phyloP scores from a whole-genome alignment of 2,113 vertebrate species.

The Urocitellus parryii region DNA sequence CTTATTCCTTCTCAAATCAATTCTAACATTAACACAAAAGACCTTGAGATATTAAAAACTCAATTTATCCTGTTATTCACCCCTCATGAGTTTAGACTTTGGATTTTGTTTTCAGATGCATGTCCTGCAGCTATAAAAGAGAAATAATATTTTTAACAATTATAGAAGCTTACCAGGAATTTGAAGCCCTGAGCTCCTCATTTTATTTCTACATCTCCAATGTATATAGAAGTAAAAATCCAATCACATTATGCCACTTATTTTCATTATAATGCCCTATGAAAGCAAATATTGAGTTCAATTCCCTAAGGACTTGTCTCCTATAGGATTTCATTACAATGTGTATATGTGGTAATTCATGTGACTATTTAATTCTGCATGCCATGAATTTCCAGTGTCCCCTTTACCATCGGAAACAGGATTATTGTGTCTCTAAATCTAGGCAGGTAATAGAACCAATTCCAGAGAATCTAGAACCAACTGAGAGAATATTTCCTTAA shows the following conservation, averaged over 20 bases:
- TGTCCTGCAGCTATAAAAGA: neutral
- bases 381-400: neutral
- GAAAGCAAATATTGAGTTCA: neutral
- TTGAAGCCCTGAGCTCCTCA: neutral
- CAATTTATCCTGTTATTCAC: neutral
- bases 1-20: neutral
- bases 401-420: neutral
- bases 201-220: slow-evolving; percentile 26
- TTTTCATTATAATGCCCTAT: slow-evolving; percentile 9
- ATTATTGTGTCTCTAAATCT: slow-evolving; percentile 1
- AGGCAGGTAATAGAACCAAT: neutral
- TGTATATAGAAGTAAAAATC: neutral
- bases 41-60: neutral
- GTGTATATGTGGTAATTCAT: neutral
- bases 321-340: neutral
- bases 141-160: neutral
- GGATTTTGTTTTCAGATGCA: slow-evolving; percentile 17
- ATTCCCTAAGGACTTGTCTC: neutral
- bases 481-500: neutral
- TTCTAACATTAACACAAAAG: neutral
- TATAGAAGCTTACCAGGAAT: neutral
- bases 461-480: neutral
- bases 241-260: neutral
- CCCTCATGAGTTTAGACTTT: neutral
- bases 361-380: neutral